Percentiles rank a stretch among this genome's conserved stretches.
These are phyloP conservation scores for Homarus americanus DNA, from an alignment of 1,140 invertebrate genomes.

Conservation along the genomic window DNA sequence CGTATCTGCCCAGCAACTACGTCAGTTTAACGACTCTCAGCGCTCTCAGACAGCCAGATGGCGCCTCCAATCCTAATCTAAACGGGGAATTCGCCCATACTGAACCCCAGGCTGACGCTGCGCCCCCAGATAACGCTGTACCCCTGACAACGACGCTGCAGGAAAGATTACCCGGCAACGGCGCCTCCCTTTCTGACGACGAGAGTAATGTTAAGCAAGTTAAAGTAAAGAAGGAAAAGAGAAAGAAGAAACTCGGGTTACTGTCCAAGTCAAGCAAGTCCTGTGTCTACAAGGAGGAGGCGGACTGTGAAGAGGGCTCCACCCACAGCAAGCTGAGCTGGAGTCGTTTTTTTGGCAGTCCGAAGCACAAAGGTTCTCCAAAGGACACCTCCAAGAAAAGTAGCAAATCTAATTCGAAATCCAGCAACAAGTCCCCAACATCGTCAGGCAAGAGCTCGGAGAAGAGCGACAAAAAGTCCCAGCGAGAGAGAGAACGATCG, in stretches of 20 bases:
- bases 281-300: constrained; percentile 79
- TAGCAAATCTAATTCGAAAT: constrained; percentile 55
- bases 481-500: constrained; percentile 64
- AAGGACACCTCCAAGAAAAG: constrained; percentile 70
- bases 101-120: constrained; percentile 69
- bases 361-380: constrained; percentile 86
- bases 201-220: constrained; percentile 82
- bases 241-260: constrained; percentile 65
- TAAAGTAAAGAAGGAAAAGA: constrained; percentile 78
- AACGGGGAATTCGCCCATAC: constrained; percentile 29
- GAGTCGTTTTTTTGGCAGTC: constrained; percentile 81
- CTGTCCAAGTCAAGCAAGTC: constrained; percentile 79
- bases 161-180: constrained; percentile 84
- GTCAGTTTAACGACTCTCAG: constrained; percentile 70
- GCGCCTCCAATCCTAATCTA: constrained; percentile 93
- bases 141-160: constrained; percentile 76
- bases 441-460: constrained; percentile 59
- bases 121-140: constrained; percentile 75
- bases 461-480: constrained; percentile 65
- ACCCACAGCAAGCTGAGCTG: constrained; percentile 76
- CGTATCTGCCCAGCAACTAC: constrained; percentile 75
- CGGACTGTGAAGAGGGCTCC: constrained; percentile 77
- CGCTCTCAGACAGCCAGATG: constrained; percentile 87
- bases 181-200: constrained; percentile 82
- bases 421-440: constrained; percentile 61